Percentiles rank a stretch among this genome's conserved stretches.
Conservation (phyloP, 2,113 vertebrate species). For the Phainopepla nitens region DNA sequence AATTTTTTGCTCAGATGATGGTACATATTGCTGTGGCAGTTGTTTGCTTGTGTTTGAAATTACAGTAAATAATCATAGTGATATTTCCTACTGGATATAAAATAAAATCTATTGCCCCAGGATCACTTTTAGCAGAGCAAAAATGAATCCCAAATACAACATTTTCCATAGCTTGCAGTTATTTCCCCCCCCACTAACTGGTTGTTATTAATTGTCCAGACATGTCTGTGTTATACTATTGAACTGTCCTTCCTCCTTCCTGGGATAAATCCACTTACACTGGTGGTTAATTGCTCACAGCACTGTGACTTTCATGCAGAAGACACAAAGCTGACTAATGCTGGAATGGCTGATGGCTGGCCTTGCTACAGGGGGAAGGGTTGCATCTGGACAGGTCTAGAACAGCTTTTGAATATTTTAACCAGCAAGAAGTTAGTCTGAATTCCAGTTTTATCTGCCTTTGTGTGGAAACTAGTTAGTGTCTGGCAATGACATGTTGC, state of each 20-base stretch:
- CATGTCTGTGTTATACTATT: background rate
- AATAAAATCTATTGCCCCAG: background rate
- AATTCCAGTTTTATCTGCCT: background rate
- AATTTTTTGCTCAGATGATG: background rate
- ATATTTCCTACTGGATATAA: background rate
- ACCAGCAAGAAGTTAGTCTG: background rate
- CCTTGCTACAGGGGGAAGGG: background rate
- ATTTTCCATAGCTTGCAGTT: background rate
- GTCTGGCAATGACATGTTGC: background rate
- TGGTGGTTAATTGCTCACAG: background rate
- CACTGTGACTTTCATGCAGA: background rate
- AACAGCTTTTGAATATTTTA: background rate
- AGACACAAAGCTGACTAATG: background rate
- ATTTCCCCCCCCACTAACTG: background rate
- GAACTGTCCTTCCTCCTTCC: background rate
- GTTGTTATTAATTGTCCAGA: background rate
- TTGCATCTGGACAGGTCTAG: background rate
- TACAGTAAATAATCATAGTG: background rate
- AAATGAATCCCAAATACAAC: background rate
- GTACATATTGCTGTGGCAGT: background rate
- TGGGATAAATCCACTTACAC: background rate
- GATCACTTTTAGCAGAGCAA: background rate
- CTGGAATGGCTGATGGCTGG: background rate
- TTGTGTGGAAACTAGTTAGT: background rate
- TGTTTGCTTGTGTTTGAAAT: background rate